phyloP scores from a whole-genome alignment of 2,113 vertebrate genomes.

The Apteryx owenii region DNA sequence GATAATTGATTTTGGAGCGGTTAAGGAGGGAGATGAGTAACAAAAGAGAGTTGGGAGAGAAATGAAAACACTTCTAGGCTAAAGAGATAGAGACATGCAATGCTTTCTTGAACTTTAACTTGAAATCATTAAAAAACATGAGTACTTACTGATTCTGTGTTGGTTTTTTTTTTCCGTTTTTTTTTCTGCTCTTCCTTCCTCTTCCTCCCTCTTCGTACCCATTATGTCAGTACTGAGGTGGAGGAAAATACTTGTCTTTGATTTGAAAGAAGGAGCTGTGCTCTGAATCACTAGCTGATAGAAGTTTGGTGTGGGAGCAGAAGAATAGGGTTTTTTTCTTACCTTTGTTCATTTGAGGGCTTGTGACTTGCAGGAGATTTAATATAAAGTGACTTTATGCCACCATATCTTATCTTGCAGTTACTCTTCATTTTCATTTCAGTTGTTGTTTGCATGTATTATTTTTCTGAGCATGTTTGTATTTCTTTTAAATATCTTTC shows the following conservation, averaged over 20 bases:
- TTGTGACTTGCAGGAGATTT: background rate
- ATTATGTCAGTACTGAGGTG: background rate
- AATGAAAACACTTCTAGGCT: background rate
- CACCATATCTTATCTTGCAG: background rate
- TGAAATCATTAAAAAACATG: rapidly evolving
- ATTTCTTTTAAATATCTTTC: background rate
- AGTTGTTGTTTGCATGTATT: slow-evolving; percentile 10
- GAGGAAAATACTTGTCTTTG: background rate
- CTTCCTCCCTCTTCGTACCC: background rate
- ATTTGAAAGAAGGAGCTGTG: slow-evolving; percentile 27
- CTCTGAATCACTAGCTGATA: background rate
- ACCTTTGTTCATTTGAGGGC: background rate
- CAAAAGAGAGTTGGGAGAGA: background rate
- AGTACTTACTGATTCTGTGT: background rate
- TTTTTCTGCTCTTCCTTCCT: background rate
- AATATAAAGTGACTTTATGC: slow-evolving; percentile 34
- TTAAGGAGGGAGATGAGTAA: background rate
- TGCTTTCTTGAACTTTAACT: rapidly evolving
- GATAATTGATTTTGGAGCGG: background rate
- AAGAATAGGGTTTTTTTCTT: background rate
- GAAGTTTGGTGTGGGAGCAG: background rate
- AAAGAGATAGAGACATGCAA: background rate
- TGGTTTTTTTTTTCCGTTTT: too few species aligned
- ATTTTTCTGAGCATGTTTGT: background rate
- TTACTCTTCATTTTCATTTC: background rate